Evolutionary conservation across 2,113 vertebrate genomes (phyloP), one percentile per base, ranked within the genome.

Genomic region (Anoplopoma fimbria): DNA sequence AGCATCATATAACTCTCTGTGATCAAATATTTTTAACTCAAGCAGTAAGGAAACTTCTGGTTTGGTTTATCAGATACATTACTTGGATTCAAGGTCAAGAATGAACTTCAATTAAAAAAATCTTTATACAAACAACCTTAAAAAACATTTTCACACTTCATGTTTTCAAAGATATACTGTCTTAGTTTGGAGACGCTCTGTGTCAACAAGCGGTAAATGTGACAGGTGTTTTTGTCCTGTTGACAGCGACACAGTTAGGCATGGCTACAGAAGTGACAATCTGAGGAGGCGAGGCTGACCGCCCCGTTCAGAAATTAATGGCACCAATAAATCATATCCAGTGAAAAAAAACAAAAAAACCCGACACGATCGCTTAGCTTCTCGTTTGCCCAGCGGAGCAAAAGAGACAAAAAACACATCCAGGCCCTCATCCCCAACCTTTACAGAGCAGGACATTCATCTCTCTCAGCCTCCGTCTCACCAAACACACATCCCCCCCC

Each of bases 271-370:
- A 88, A 63, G 79, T 72, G 77, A 34, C 79, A 85, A 33, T 87
- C 87, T 53, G 49, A 84, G 63, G 65, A 19, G 68, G 45, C 0
- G 1, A 61, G 53, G 53, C 55, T 85, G 81, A 85, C 80, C 85
- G 70, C 68, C 68, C 67, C 17, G 42, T 85, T 90, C 70, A 57
- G 53, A 77, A 85, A 88, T 85, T 83, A 91, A 91, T 86, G 53
- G 78, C 45, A 33, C 40, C 60, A 10, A 89, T 92, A 90, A 93
- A 92, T 93, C 90, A 93, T 40, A 65, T 57, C 15, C 62, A 15
- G 21, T 9, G 78, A 71, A 29, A 84, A 65, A 62, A 25, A 82
- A 69, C 72, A 76, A 33, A 83, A 68, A 60, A 27, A n/a, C n/a
- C n/a, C n/a, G 82, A 69, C 77, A 77, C 69, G 38, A 88, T 74